Conservation (phyloP, 2,888 invertebrate species). For the Ecliptopera silaceata region DNA sequence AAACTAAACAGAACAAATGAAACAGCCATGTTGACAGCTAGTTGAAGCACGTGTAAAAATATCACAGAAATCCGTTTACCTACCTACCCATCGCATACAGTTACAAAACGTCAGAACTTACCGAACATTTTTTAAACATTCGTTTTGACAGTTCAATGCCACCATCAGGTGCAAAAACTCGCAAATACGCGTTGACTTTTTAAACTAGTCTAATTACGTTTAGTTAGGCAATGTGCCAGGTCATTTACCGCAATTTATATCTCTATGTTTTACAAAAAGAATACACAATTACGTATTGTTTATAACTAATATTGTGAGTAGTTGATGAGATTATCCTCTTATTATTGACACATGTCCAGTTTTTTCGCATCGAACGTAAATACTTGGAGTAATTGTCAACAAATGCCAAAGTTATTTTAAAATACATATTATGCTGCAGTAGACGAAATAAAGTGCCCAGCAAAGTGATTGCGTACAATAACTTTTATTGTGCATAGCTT, state of each 20-base stretch:
- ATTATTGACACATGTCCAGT: slow-evolving; percentile 6
- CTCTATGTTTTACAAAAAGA: slow-evolving; percentile 23
- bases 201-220: slow-evolving; percentile 42
- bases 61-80: neutral
- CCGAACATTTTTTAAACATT: neutral
- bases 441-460: neutral
- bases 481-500: neutral
- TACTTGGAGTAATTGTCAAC: neutral
- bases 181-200: slow-evolving; percentile 31
- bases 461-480: neutral
- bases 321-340: slow-evolving; percentile 12
- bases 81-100: neutral
- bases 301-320: slow-evolving; percentile 18
- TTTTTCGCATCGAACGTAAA: neutral
- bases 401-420: slow-evolving; percentile 1
- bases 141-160: slow-evolving; percentile 36
- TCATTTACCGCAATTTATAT: slow-evolving; percentile 43
- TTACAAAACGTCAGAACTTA: no score
- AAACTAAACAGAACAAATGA: no score
- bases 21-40: no score
- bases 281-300: slow-evolving; percentile 13
- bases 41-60: neutral
- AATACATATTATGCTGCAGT: neutral
- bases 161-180: slow-evolving; percentile 41
- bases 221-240: slow-evolving; percentile 50